A percentile compares a stretch with the other conserved stretches of the same genome.
phyloP scores from a whole-genome alignment of 2,888 invertebrate genomes.

The Caenorhabditis angaria region DNA sequence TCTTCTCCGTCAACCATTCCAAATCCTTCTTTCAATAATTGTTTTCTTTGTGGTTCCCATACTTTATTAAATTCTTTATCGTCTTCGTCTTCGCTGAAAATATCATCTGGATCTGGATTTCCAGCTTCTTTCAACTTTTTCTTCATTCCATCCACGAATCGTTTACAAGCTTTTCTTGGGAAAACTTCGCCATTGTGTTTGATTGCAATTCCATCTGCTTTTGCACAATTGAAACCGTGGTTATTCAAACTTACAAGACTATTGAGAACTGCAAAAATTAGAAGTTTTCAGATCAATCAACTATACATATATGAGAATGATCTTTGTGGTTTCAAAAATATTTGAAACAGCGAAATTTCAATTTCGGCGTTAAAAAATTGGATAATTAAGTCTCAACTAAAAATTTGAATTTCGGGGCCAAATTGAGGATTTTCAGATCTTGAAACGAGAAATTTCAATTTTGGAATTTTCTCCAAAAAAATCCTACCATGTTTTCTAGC shows the following conservation, averaged over 20 bases:
- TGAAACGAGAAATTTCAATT: too few relatives aligned
- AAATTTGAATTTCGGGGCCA: too few relatives aligned
- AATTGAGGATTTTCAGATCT: too few relatives aligned
- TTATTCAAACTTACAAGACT: not conserved
- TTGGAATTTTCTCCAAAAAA: too few relatives aligned
- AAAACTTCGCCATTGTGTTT: not conserved
- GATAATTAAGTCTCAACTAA: too few relatives aligned
- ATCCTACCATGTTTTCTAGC: conserved; percentile 1
- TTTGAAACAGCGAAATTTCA: too few relatives aligned
- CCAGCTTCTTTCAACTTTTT: not conserved
- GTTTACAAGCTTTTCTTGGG: conserved; percentile 3
- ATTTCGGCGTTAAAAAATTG: too few relatives aligned
- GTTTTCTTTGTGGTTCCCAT: not conserved
- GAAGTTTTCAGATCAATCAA: too few relatives aligned
- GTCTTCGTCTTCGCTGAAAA: not conserved
- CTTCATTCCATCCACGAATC: not conserved
- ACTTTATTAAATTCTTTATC: not conserved
- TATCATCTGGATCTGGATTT: not conserved
- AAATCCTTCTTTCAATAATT: not conserved
- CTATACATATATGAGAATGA: too few relatives aligned
- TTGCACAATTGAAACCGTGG: not conserved
- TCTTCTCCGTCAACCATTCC: not conserved
- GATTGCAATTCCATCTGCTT: conserved; percentile 4
- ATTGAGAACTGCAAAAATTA: not conserved
- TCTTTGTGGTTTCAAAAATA: too few relatives aligned